Evolutionary conservation across 2,797 vertebrate species (phyloP).

Genomic region (Oceanodroma leucorhoa): DNA sequence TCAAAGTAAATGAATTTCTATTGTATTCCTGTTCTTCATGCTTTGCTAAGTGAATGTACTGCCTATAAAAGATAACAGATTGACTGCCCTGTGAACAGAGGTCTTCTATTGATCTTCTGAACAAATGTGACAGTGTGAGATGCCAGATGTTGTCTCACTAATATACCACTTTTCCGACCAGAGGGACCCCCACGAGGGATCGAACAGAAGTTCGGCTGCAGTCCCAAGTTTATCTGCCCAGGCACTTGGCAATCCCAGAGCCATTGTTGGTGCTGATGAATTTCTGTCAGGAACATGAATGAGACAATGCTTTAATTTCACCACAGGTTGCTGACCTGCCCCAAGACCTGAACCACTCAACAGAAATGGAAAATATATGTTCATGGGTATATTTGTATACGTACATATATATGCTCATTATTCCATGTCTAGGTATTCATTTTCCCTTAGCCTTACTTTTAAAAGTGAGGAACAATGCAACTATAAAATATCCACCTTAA

Average conservation of each 20-base stretch:
- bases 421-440: not conserved
- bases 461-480: not conserved
- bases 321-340: not conserved
- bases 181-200: not conserved
- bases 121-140: not conserved
- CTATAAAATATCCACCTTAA: not conserved
- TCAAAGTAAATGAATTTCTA: conserved; percentile 14
- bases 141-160: not conserved
- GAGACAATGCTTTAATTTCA: not conserved
- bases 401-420: not conserved
- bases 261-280: not conserved
- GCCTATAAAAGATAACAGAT: not conserved
- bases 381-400: not conserved
- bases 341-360: not conserved
- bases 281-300: not conserved
- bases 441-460: not conserved
- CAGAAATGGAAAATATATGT: not conserved
- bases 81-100: not conserved
- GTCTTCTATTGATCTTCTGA: not conserved
- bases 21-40: not conserved
- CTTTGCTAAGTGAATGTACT: conserved; percentile 20
- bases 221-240: not conserved
- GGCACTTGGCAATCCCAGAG: fast-evolving
- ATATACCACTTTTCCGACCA: not conserved
- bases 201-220: not conserved